Evolutionary conservation across 2,888 invertebrate species (phyloP), one percentile per base, ranked within the genome.

Genomic region (Thymelicus sylvestris): DNA sequence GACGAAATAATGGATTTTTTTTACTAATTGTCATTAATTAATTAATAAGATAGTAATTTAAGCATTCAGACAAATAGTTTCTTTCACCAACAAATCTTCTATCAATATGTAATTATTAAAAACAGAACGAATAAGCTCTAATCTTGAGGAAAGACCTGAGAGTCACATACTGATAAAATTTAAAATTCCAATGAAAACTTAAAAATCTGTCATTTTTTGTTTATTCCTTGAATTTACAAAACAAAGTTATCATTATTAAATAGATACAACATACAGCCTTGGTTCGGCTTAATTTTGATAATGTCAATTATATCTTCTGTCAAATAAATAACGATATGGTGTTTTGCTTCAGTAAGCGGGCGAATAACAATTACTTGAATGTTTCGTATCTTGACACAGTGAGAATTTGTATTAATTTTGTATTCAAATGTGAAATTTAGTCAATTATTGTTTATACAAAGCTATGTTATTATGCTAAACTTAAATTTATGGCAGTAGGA

Each of bases 401-500:
- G 69, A 64, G 64, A 69, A 69, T 69, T 59, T 24, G 44, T 59
- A 63, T 63, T 68, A 68, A 63, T 68, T 68, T 68, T 39, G 63
- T 63, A 63, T 68, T 62, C 47, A 69, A 69, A 64, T 69, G 38
- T 59, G 31, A 57, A 44, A 12, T 62, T 62, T 15, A 67, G 24
- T n/a, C 12, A 41, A 50, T 57, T 63, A 63, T 63, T 55, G 19
- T 41, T 13, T 39, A 41, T 41, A 41, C 41, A 60, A 38, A 57
- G 57, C 38, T 13, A 31, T 38, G 38, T 57, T 31, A 57, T 57
- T 31, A 31, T 57, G 31, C 31, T 57, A 57, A 57, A 57, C 57
- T 57, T 4, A 57, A 57, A 57, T 57, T 57, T 57, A 57, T 57
- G 13, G 31, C 31, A 44, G 24, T 6, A 6, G 24, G 57, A 13